These are phyloP conservation scores for Chiridota heheva DNA, from an alignment of 35 echinoderm and acorn worm species.

Conservation along the genomic window DNA sequence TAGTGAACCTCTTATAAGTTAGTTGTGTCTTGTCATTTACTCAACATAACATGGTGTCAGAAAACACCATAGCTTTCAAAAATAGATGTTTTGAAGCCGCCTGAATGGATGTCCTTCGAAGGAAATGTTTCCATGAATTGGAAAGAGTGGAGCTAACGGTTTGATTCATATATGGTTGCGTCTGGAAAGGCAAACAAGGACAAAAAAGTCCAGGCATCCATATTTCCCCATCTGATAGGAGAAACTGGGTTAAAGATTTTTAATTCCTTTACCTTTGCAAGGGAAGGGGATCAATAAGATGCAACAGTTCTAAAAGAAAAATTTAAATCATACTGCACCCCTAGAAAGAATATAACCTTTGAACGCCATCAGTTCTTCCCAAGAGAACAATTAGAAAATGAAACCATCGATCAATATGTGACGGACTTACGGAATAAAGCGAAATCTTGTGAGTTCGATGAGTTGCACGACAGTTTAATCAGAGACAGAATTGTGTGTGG, in stretches of 20 bases:
- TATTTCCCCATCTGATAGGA: constrained; percentile 21
- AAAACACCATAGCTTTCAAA: too few species aligned
- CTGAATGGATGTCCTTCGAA: too few species aligned
- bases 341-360: constrained; percentile 28
- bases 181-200: constrained; percentile 20
- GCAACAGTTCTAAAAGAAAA: not conserved
- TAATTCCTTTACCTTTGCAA: constrained; percentile 9
- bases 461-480: constrained; percentile 24
- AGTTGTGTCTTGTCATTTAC: too few species aligned
- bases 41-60: too few species aligned
- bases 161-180: constrained; percentile 23
- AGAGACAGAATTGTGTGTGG: constrained; percentile 40
- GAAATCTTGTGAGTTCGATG: constrained; percentile 24
- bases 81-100: too few species aligned
- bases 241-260: not conserved
- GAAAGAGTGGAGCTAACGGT: constrained; percentile 35
- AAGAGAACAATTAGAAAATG: not conserved
- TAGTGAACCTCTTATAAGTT: too few species aligned
- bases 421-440: constrained; percentile 3
- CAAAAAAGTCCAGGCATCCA: not conserved
- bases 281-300: constrained; percentile 17
- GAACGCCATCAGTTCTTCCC: constrained; percentile 19
- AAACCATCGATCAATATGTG: constrained; percentile 38
- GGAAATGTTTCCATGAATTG: constrained; percentile 30
- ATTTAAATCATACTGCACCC: constrained; percentile 11